Percentiles rank a stretch among this genome's conserved stretches.
phyloP scores from a whole-genome alignment of 2,888 invertebrate genomes.

The Craniophora ligustri region DNA sequence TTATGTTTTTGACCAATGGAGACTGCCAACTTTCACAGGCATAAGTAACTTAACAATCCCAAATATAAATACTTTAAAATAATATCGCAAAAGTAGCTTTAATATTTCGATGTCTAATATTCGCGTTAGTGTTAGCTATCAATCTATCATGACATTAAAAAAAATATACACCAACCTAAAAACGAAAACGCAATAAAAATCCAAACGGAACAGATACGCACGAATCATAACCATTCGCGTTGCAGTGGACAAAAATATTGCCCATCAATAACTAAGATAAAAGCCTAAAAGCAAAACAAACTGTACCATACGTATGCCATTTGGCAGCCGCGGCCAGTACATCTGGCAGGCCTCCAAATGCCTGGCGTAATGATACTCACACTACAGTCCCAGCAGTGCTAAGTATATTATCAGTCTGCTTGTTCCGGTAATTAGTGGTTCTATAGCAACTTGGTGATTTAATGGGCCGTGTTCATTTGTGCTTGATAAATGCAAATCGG shows the following conservation, averaged over 20 bases:
- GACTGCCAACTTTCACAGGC: no score
- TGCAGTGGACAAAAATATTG: not conserved
- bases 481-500: conserved; percentile 12
- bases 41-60: no score
- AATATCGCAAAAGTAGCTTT: no score
- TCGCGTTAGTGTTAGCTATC: no score
- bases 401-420: conserved; percentile 40
- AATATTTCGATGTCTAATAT: no score
- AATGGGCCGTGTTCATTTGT: conserved; percentile 14
- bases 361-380: conserved; percentile 45
- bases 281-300: conserved; percentile 21
- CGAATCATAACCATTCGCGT: not conserved
- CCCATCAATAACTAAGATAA: conserved; percentile 40
- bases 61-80: no score
- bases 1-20: not conserved
- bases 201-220: not conserved
- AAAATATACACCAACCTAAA: no score
- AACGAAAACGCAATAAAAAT: not conserved
- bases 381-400: conserved; percentile 19
- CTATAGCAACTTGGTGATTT: conserved; percentile 10
- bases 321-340: conserved; percentile 34
- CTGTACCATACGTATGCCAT: conserved; percentile 30
- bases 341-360: conserved; percentile 60
- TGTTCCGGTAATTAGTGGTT: conserved; percentile 40
- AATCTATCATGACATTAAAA: no score